Conservation (phyloP, 2,797 vertebrate species). For the Sciurus carolinensis region DNA sequence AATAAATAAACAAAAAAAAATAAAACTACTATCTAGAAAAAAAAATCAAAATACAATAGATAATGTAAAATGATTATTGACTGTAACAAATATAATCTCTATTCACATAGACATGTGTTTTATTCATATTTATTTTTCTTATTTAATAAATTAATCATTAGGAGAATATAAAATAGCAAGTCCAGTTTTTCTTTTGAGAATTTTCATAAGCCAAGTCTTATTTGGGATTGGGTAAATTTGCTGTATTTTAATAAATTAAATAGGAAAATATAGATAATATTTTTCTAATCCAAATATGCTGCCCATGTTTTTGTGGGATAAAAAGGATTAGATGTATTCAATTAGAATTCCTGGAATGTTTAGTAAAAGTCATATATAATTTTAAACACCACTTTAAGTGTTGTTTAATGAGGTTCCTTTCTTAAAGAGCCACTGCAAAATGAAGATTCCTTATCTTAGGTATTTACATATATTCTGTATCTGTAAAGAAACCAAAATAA, state of each 20-base stretch:
- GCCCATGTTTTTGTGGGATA: background rate
- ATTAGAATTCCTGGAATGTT: background rate
- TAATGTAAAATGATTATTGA: background rate
- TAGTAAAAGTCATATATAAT: background rate
- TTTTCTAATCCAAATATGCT: background rate
- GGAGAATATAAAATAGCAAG: background rate
- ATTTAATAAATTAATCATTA: background rate
- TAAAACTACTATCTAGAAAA: too few species aligned
- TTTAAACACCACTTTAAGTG: background rate
- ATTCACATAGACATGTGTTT: background rate
- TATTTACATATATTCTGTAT: background rate
- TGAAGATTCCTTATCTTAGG: background rate
- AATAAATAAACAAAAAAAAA: too few species aligned
- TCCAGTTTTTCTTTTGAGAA: background rate
- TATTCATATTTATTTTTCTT: slow-evolving; percentile 31
- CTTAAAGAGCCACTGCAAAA: background rate
- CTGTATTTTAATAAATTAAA: background rate
- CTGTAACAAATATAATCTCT: background rate
- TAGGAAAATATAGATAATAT: background rate
- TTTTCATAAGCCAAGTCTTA: background rate
- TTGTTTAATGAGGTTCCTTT: background rate
- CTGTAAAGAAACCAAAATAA: background rate
- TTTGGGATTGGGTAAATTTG: background rate
- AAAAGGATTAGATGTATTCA: background rate
- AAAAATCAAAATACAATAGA: background rate